phyloP scores from a whole-genome alignment of 2,113 vertebrate species.

The Crotalus tigris region DNA sequence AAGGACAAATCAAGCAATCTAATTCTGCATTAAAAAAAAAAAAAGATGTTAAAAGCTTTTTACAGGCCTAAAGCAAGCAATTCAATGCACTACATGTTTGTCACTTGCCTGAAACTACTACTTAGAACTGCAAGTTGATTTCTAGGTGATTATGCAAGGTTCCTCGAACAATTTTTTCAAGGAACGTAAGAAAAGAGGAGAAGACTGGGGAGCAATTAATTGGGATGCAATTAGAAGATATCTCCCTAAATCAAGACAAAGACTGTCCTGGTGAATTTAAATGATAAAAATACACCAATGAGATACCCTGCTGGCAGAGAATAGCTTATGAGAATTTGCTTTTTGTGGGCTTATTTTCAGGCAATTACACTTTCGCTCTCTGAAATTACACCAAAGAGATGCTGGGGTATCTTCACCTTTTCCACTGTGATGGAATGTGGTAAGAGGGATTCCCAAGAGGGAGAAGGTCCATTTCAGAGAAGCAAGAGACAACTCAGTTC shows the following conservation, averaged over 20 bases:
- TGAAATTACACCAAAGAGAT: neutral
- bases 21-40: constrained; percentile 12
- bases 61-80: constrained; percentile 28
- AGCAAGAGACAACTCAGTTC: neutral
- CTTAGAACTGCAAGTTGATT: constrained; percentile 25
- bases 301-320: neutral
- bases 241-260: constrained; percentile 16
- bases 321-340: neutral
- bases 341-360: neutral
- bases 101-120: constrained; percentile 26
- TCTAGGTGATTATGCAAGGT: constrained; percentile 12
- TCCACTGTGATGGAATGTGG: neutral
- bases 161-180: constrained; percentile 29
- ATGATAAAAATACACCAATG: neutral
- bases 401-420: neutral
- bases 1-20: constrained; percentile 47
- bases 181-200: constrained; percentile 4
- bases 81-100: constrained; percentile 31
- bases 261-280: constrained; percentile 17
- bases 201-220: constrained; percentile 8
- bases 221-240: accelerated
- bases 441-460: neutral
- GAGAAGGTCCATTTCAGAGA: neutral
- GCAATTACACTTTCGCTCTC: neutral
- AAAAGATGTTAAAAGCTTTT: constrained; percentile 3